Conservation (phyloP, 1,140 invertebrate genomes). For the Atta cephalotes region DNA sequence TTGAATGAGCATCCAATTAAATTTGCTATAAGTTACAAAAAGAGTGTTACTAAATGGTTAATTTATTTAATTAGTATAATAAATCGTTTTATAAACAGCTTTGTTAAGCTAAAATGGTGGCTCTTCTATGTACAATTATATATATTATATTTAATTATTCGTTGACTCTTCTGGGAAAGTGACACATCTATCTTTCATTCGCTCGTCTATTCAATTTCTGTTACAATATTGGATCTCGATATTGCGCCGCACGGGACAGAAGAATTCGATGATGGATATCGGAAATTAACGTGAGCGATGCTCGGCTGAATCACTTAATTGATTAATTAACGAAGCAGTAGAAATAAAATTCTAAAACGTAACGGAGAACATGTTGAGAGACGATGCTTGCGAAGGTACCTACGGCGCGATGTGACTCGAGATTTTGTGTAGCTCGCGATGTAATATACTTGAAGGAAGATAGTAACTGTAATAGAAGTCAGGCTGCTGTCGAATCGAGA, state of each 20-base stretch:
- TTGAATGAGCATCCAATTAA: too few species aligned
- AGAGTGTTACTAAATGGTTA: neutral
- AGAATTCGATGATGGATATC: slow-evolving; percentile 47
- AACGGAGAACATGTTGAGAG: neutral
- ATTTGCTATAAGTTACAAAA: too few species aligned
- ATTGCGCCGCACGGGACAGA: neutral
- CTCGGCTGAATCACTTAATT: slow-evolving; percentile 37
- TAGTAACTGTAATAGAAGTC: slow-evolving; percentile 51
- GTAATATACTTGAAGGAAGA: slow-evolving; percentile 32
- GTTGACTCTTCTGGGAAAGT: slow-evolving; percentile 7
- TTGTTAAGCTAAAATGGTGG: neutral
- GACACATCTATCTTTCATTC: slow-evolving; percentile 12
- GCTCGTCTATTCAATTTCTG: slow-evolving; percentile 37
- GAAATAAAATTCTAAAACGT: slow-evolving; percentile 9
- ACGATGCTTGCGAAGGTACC: neutral
- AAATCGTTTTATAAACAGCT: neutral
- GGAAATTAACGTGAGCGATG: slow-evolving; percentile 43
- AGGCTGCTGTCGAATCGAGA: slow-evolving; percentile 11
- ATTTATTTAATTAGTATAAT: slow-evolving; percentile 18
- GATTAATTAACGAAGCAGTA: slow-evolving; percentile 37
- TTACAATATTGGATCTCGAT: slow-evolving; percentile 45
- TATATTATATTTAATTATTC: slow-evolving; percentile 14
- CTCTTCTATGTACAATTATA: neutral
- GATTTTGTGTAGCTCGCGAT: slow-evolving; percentile 33
- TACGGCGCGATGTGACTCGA: neutral